A percentile compares a stretch with the other conserved stretches of the same genome.
Conservation (phyloP, 2,797 vertebrate genomes). For the Myioborus melanocephalus region DNA sequence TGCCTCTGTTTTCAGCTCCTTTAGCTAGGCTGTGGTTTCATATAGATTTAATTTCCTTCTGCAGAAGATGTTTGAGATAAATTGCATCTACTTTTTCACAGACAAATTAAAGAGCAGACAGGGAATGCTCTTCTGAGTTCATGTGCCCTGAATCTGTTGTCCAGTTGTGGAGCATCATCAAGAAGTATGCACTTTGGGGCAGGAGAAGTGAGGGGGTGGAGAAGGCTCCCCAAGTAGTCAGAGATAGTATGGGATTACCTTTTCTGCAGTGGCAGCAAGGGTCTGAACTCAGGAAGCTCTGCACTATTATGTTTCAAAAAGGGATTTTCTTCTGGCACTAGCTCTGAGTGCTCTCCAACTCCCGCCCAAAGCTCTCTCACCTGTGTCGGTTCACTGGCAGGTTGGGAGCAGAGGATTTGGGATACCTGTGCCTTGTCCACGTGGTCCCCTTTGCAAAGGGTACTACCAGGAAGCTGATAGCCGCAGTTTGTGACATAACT, state of each 20-base stretch:
- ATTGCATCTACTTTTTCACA: background rate
- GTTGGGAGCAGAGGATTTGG: background rate
- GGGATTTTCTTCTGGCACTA: background rate
- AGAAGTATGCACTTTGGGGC: background rate
- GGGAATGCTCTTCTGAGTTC: background rate
- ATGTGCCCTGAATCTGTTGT: background rate
- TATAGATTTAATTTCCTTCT: conserved; percentile 14
- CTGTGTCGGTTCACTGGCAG: background rate
- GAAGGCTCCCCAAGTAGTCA: background rate
- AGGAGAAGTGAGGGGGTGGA: background rate
- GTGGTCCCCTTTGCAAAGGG: background rate
- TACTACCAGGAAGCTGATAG: background rate
- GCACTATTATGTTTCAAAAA: background rate
- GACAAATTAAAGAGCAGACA: background rate
- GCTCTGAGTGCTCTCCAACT: rapidly evolving
- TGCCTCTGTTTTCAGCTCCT: background rate
- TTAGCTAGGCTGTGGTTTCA: background rate
- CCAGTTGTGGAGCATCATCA: background rate
- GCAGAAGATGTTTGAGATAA: background rate
- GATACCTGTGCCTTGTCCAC: background rate
- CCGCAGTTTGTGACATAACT: background rate
- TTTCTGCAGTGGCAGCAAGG: background rate
- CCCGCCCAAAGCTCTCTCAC: rapidly evolving
- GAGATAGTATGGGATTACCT: background rate
- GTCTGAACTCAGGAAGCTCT: background rate